Conservation (phyloP, 1,140 invertebrate genomes). For the Caerostris extrusa region DNA sequence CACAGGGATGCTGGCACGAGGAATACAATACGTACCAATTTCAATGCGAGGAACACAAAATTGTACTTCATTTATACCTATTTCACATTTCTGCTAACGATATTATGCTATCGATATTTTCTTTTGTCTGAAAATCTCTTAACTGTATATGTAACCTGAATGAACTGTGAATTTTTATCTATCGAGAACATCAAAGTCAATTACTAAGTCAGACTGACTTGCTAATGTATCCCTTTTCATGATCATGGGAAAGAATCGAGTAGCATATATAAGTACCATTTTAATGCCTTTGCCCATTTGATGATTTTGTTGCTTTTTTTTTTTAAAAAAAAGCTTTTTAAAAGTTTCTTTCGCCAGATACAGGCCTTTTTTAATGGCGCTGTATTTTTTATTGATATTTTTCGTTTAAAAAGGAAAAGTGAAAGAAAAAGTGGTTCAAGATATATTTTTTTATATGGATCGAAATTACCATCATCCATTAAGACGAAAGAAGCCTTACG, state of each 20-base stretch:
- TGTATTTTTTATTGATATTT: neutral
- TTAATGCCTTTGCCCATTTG: constrained; percentile 8
- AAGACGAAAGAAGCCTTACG: neutral
- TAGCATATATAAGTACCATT: neutral
- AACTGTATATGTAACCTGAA: neutral
- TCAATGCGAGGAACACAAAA: too few species aligned
- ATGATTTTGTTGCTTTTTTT: constrained; percentile 17
- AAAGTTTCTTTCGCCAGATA: neutral
- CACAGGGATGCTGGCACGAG: too few species aligned
- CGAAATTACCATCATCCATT: neutral
- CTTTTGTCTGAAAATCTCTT: neutral
- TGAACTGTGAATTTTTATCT: neutral
- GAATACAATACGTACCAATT: too few species aligned
- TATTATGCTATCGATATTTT: neutral
- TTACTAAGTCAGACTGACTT: neutral
- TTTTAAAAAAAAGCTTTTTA: neutral
- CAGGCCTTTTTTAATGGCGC: neutral
- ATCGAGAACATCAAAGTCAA: constrained; percentile 1
- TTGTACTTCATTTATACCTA: neutral
- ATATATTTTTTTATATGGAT: neutral
- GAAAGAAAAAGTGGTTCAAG: neutral
- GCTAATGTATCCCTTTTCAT: neutral
- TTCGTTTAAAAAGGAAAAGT: neutral
- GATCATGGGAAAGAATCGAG: neutral
- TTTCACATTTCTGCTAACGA: neutral